A percentile compares a stretch with the other conserved stretches of the same genome.
phyloP scores from a whole-genome alignment of 2,888 invertebrate genomes.

The Tipula confusa region DNA sequence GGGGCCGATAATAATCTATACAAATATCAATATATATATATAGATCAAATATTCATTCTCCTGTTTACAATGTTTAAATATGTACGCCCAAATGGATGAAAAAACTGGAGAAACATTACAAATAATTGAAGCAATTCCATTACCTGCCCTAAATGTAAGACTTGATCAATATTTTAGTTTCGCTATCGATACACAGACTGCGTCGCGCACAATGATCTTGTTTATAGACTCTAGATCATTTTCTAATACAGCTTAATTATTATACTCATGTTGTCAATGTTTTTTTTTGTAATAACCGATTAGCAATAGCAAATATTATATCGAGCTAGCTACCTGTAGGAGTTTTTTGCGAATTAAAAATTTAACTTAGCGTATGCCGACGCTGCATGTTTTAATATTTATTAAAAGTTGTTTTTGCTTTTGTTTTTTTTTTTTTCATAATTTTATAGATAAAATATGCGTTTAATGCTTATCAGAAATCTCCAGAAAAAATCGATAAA shows the following conservation, averaged over 20 bases:
- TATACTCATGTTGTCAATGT: neutral
- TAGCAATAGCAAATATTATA: neutral
- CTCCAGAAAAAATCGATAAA: constrained; percentile 56
- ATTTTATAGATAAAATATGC: constrained; percentile 62
- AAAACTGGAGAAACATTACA: constrained; percentile 56
- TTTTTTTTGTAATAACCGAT: neutral
- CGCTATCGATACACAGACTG: neutral
- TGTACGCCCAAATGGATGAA: constrained; percentile 59
- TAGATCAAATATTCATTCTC: constrained; percentile 75
- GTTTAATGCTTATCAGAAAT: constrained; percentile 61
- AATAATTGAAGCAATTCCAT: constrained; percentile 57
- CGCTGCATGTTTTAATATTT: neutral
- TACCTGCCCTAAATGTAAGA: constrained; percentile 75
- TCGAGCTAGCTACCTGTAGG: neutral
- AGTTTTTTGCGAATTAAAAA: neutral
- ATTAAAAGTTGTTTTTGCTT: neutral
- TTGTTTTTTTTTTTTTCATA: neutral
- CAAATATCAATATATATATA: no score
- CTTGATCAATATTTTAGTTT: neutral
- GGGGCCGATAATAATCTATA: neutral
- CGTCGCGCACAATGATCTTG: neutral
- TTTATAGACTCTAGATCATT: neutral
- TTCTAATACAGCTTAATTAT: neutral
- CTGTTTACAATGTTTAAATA: constrained; percentile 62
- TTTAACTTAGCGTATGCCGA: neutral